A percentile compares a stretch with the other conserved stretches of the same genome.
These are phyloP conservation scores for Paramisgurnus dabryanus DNA, from an alignment of 2,113 vertebrate genomes.

Conservation along the genomic window DNA sequence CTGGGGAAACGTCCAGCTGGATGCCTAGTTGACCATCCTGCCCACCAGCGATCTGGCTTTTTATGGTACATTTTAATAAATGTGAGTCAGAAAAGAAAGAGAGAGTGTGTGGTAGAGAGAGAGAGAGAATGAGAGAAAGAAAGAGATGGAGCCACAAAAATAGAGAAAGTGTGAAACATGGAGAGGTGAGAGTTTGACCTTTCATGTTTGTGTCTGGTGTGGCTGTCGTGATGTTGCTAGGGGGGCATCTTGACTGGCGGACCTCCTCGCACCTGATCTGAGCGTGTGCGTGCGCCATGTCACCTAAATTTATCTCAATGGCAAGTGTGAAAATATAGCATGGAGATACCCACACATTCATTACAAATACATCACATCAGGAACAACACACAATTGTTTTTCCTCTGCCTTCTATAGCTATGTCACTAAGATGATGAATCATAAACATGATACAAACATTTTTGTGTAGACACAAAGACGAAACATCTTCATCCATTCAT, in stretches of 20 bases:
- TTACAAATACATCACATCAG: conserved; percentile 1
- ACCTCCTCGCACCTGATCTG: conserved; percentile 49
- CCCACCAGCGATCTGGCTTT: background rate
- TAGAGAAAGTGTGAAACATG: background rate
- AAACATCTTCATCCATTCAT: background rate
- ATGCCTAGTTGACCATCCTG: background rate
- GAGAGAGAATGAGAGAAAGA: background rate
- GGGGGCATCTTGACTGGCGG: conserved; percentile 46
- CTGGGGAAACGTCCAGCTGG: no score
- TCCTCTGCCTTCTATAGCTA: background rate
- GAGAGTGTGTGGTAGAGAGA: background rate
- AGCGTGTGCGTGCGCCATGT: conserved; percentile 11
- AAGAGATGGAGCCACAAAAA: background rate
- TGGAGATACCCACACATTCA: background rate
- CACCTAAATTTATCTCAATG: conserved; percentile 31
- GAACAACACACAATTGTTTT: background rate
- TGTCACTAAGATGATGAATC: no score
- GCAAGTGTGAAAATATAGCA: conserved; percentile 23
- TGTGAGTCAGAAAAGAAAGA: background rate
- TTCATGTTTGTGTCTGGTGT: conserved; percentile 29
- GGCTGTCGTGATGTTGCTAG: conserved; percentile 35
- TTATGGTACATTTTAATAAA: background rate
- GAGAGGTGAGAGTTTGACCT: conserved; percentile 33
- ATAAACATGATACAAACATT: background rate
- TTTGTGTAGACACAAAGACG: background rate